Conservation (phyloP, 2,888 invertebrate species). For the Eristalis tenax region DNA sequence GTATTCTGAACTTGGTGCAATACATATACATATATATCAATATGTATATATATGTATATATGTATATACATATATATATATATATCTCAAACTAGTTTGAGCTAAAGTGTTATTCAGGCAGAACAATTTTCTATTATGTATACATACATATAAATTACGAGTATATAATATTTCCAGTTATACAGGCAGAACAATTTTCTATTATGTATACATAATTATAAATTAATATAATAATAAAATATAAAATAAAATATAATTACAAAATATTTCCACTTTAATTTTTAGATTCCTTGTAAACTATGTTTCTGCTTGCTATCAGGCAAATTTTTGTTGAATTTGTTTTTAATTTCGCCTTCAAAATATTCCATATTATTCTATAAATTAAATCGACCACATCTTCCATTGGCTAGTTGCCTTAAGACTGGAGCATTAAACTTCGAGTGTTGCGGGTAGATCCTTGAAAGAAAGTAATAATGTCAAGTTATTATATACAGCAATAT, state of each 20-base stretch:
- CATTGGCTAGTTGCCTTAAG: no score
- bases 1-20: background rate
- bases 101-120: conserved; percentile 58
- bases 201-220: background rate
- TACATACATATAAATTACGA: background rate
- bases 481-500: no score
- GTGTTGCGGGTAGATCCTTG: no score
- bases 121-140: conserved; percentile 19
- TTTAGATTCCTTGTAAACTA: background rate
- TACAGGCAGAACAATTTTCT: conserved; percentile 41
- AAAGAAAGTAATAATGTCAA: no score
- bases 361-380: no score
- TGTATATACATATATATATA: background rate
- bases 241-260: no score
- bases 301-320: background rate
- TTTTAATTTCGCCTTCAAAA: no score
- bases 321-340: no score
- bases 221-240: no score
- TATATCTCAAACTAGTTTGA: conserved; percentile 47
- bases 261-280: no score
- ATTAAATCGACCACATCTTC: no score
- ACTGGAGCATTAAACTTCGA: no score
- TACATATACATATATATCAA: background rate
- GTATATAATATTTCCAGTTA: background rate
- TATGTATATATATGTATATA: background rate